phyloP scores from a whole-genome alignment of 2,113 vertebrate species.

The Albula glossodonta region DNA sequence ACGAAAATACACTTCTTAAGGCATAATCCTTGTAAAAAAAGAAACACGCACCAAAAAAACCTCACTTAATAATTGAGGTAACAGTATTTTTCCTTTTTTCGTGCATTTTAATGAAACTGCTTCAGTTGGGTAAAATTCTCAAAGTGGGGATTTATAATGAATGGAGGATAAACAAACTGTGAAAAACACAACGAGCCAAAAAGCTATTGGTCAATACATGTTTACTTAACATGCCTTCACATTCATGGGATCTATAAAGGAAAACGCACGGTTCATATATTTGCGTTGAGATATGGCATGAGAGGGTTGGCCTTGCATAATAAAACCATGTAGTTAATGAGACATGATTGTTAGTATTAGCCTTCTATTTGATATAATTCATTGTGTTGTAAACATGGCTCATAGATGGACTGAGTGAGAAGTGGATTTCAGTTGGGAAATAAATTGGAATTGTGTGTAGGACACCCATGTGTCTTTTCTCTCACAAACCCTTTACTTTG shows the following conservation, averaged over 20 bases:
- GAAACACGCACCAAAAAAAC: conserved; percentile 8
- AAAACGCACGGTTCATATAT: background rate
- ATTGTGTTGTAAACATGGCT: background rate
- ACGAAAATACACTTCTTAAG: conserved; percentile 12
- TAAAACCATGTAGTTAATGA: background rate
- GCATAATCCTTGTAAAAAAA: conserved; percentile 21
- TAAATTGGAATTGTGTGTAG: background rate
- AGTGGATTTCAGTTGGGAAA: background rate
- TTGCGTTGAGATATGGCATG: background rate
- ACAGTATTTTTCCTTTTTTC: background rate
- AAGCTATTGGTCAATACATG: background rate
- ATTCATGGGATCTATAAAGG: background rate
- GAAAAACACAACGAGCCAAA: background rate
- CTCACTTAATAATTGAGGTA: background rate
- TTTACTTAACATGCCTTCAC: background rate
- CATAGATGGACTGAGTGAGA: background rate
- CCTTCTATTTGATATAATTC: background rate
- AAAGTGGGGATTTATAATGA: background rate
- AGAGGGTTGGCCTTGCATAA: background rate
- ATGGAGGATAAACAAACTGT: background rate
- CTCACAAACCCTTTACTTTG: too few species aligned
- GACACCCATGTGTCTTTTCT: background rate
- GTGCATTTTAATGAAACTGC: conserved; percentile 1
- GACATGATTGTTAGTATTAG: background rate
- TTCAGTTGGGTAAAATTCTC: background rate